These are phyloP conservation scores for Pseudomyrmex concolor DNA, from an alignment of 1,140 invertebrate species.

Conservation along the genomic window DNA sequence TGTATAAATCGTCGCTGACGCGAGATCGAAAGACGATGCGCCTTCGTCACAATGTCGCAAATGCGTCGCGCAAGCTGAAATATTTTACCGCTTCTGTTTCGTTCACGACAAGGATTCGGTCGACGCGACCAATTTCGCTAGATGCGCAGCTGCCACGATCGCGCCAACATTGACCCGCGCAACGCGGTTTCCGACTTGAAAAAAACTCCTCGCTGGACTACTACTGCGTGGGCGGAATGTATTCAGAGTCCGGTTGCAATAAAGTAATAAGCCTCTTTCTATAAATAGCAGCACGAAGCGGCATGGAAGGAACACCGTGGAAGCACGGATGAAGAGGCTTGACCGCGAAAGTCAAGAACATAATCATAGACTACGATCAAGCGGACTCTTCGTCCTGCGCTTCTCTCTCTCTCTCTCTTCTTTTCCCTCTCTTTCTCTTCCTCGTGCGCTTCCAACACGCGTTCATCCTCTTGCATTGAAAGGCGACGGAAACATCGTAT, in stretches of 20 bases:
- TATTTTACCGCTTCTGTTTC: slow-evolving; percentile 16
- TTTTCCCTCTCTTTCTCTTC: slow-evolving; percentile 19
- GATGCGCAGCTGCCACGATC: slow-evolving; percentile 33
- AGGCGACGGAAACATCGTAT: slow-evolving; percentile 60
- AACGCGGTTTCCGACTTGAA: slow-evolving; percentile 9
- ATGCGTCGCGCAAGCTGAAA: neutral
- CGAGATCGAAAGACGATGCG: neutral
- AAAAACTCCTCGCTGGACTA: slow-evolving; percentile 24
- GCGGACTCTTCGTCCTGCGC: slow-evolving; percentile 51
- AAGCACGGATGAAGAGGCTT: slow-evolving; percentile 77
- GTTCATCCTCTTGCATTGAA: slow-evolving; percentile 43
- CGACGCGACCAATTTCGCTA: slow-evolving; percentile 24
- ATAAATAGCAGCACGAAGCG: slow-evolving; percentile 77
- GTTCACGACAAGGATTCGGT: neutral
- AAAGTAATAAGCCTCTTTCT: slow-evolving; percentile 81
- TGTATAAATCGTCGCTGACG: too few relatives aligned
- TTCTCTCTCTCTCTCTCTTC: neutral
- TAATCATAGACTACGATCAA: slow-evolving; percentile 80
- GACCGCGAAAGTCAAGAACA: slow-evolving; percentile 80
- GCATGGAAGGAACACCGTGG: slow-evolving; percentile 66
- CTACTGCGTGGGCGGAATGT: slow-evolving; percentile 75
- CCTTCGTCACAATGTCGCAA: neutral
- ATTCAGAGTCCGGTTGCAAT: slow-evolving; percentile 76
- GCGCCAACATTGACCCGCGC: slow-evolving; percentile 6
- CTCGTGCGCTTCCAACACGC: neutral